Conservation (phyloP, 2,113 vertebrate genomes). For the Aptenodytes patagonicus region DNA sequence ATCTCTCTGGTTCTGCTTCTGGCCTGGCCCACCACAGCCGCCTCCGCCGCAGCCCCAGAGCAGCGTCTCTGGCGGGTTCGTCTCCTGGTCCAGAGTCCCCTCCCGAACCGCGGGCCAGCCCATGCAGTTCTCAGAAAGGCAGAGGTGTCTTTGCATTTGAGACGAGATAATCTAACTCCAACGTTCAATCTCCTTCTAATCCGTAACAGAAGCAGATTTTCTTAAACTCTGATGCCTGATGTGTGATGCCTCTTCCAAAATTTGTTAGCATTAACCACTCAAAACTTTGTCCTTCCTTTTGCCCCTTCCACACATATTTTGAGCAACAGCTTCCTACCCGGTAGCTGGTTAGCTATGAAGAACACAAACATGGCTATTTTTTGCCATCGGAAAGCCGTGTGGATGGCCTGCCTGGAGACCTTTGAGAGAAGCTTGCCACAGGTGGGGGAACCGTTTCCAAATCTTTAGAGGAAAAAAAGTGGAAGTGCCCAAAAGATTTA, state of each 20-base stretch:
- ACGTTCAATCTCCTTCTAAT: not conserved
- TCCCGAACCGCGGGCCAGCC: accelerated
- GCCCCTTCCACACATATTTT: not conserved
- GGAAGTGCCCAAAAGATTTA: not conserved
- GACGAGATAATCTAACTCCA: not conserved
- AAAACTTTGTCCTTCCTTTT: not conserved
- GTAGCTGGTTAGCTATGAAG: not conserved
- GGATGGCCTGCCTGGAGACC: not conserved
- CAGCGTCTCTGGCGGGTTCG: not conserved
- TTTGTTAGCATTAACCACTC: not conserved
- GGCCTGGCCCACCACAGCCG: accelerated
- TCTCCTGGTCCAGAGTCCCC: not conserved
- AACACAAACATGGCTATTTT: not conserved
- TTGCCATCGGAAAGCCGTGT: not conserved
- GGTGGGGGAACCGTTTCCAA: not conserved
- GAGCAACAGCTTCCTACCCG: not conserved
- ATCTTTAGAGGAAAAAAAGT: not conserved
- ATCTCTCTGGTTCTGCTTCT: not conserved
- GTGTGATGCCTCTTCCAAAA: not conserved
- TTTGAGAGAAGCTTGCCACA: not conserved
- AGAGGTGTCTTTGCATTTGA: not conserved
- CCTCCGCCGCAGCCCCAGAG: not conserved
- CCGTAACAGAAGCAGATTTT: not conserved
- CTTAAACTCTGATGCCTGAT: not conserved
- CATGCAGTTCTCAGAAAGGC: not conserved